Evolutionary conservation across 2,113 vertebrate species (phyloP).

Genomic region (Lathamus discolor): DNA sequence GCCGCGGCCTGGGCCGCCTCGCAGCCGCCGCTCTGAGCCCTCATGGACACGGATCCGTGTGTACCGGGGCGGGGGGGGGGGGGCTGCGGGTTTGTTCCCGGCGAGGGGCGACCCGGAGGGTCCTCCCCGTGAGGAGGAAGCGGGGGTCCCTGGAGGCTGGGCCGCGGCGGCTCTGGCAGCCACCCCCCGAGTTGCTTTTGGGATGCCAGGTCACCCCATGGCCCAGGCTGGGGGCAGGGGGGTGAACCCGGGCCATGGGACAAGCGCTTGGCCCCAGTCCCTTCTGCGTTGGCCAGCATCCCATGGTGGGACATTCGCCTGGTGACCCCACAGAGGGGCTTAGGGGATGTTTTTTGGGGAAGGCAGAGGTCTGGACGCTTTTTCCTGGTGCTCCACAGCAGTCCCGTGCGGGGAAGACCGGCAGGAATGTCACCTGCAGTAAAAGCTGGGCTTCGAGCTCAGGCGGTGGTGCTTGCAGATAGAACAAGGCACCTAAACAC

Average conservation of each 20-base stretch:
- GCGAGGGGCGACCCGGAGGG: not conserved
- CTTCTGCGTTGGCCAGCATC: accelerated
- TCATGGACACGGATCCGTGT: not conserved
- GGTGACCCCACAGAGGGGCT: not conserved
- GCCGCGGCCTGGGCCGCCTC: not conserved
- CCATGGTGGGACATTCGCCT: accelerated
- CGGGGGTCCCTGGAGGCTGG: not conserved
- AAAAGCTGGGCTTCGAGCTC: not conserved
- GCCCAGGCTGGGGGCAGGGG: not conserved
- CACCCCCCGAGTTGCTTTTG: not conserved
- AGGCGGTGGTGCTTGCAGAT: not conserved
- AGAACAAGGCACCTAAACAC: accelerated
- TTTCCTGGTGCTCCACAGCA: accelerated
- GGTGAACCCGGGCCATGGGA: not conserved
- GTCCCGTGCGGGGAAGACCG: not conserved
- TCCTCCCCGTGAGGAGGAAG: not conserved
- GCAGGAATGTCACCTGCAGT: not conserved
- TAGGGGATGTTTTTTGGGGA: not conserved
- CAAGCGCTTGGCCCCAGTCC: accelerated
- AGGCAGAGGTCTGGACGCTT: accelerated
- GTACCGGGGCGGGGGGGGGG: too few species aligned
- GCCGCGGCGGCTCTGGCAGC: not conserved
- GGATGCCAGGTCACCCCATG: not conserved
- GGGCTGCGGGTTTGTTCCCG: not conserved
- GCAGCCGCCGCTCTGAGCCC: not conserved